Evolutionary conservation across 2,888 invertebrate species (phyloP), one percentile per base, ranked within the genome.

Genomic region (Oscheius myriophilus): DNA sequence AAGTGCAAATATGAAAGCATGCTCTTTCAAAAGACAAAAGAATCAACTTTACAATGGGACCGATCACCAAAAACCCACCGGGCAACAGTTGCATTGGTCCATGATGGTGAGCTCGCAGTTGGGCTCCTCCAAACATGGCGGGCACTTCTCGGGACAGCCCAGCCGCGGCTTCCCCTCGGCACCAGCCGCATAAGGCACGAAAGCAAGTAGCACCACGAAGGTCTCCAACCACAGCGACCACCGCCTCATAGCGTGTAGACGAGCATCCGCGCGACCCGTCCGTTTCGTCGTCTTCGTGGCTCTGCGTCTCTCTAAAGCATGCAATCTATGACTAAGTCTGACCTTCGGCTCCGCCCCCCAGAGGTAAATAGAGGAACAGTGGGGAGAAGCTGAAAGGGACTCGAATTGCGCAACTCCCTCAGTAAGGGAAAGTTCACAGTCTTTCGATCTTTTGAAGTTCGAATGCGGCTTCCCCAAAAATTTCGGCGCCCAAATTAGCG

Each of bases 71-170:
- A 26, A 46, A 75, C 73, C 53, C 26, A 79, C 79, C 68, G 73
- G 65, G 54, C 79, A 79, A 63, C 79, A 79, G 53, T 73, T 69
- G 62, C 79, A 79, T 41, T 75, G 72, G 55, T 79, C 79, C 18
- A 66, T 49, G 16, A 70, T 69, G 9, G 71, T 61, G 16, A 71
- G 63, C 57, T 59, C 46, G 41, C 76, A 76, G 42, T 49, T 55
- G 6, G 46, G 16, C 51, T 72, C 70, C 12, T 53, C 65, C 41
- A 67, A 65, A 69, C 76, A 76, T 21, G 33, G 41, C 39, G 70
- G 71, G 67, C 67, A 68, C 43, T 49, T 46, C 49, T 55, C 51
- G 55, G 41, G 58, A 66, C 63, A 65, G 18, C 12, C 39, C 63
- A 42, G 45, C 49, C 65, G 65, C 63, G 21, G 41, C 52, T 53